A percentile compares a stretch with the other conserved stretches of the same genome.
phyloP scores from a whole-genome alignment of 2,113 vertebrate species.

The Strix uralensis region DNA sequence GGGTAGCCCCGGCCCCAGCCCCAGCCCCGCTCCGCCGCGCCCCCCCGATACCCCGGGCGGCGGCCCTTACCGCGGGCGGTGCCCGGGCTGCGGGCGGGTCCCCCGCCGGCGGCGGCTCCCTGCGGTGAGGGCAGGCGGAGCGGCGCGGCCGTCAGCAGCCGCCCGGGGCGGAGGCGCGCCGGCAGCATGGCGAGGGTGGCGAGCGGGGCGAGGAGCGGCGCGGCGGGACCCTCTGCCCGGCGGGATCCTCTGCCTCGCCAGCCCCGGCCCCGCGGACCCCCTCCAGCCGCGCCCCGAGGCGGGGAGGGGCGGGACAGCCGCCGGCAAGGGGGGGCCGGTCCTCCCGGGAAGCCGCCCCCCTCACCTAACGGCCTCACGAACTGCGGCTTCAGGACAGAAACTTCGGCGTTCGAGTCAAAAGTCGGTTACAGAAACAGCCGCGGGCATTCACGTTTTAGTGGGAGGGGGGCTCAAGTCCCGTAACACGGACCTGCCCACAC shows the following conservation, averaged over 20 bases:
- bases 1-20: background rate
- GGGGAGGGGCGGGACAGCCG: no score
- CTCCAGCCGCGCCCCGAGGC: background rate
- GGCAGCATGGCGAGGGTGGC: background rate
- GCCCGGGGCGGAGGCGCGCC: background rate
- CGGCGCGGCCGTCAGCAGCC: background rate
- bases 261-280: background rate
- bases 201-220: background rate
- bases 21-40: background rate
- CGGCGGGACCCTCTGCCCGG: background rate
- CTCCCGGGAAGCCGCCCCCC: rapidly evolving
- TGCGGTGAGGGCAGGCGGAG: background rate
- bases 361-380: rapidly evolving
- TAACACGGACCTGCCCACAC: no score
- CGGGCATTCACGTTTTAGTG: background rate
- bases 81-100: background rate
- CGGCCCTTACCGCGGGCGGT: background rate
- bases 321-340: no score
- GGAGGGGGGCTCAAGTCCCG: no score
- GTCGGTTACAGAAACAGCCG: background rate
- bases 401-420: background rate
- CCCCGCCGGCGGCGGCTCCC: background rate
- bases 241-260: background rate
- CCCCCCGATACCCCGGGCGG: background rate
- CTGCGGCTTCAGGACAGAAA: rapidly evolving